Percentiles rank a stretch among this genome's conserved stretches.
Evolutionary conservation across 2,113 vertebrate genomes (phyloP).

Genomic region (Microcebus jonahi): DNA sequence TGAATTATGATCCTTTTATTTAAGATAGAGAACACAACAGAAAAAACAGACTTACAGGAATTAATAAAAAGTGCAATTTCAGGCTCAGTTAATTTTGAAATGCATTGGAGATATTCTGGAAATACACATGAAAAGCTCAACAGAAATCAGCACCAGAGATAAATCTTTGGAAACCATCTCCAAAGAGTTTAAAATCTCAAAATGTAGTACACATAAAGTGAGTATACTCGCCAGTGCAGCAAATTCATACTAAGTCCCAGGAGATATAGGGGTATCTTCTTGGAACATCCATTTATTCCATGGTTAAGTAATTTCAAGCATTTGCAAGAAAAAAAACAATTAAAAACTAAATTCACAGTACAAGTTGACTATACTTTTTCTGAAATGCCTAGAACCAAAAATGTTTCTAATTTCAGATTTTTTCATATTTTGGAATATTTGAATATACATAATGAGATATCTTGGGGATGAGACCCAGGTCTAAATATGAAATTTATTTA

Average conservation of each 20-base stretch:
- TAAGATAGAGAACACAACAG: neutral
- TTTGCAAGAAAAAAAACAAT: neutral
- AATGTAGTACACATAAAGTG: neutral
- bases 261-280: neutral
- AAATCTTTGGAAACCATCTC: neutral
- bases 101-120: neutral
- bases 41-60: neutral
- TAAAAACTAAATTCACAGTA: neutral
- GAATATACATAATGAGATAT: neutral
- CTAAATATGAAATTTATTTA: neutral
- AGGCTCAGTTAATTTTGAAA: neutral
- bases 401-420: neutral
- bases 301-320: neutral
- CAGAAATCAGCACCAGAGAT: neutral
- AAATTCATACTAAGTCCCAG: neutral
- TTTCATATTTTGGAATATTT: neutral
- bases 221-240: neutral
- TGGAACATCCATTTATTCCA: neutral
- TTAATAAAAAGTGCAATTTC: neutral
- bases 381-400: neutral
- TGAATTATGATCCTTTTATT: neutral
- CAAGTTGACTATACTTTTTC: neutral
- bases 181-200: neutral
- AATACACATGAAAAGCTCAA: neutral
- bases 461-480: neutral